These are phyloP conservation scores for Sphenopsis melanotis DNA, from an alignment of 2,797 vertebrate species.

Conservation along the genomic window DNA sequence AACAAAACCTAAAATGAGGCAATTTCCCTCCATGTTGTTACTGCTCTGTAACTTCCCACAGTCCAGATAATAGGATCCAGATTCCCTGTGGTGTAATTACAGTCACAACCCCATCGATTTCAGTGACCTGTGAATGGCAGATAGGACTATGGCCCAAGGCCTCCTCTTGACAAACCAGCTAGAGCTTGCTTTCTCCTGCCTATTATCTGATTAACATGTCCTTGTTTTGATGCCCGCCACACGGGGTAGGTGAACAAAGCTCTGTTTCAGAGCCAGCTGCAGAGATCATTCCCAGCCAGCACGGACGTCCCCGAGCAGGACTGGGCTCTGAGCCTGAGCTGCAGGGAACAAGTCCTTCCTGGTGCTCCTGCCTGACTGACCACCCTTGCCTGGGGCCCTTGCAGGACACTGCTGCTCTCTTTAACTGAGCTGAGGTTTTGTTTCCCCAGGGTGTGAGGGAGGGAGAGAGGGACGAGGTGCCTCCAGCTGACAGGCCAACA, in stretches of 20 bases:
- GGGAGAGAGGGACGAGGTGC: background rate
- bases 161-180: conserved; percentile 16
- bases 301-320: accelerated
- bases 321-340: background rate
- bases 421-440: background rate
- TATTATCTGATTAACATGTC: background rate
- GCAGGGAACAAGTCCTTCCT: background rate
- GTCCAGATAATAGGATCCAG: background rate
- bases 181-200: background rate
- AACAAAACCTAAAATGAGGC: background rate
- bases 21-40: background rate
- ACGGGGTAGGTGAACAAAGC: background rate
- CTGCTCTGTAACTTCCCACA: background rate
- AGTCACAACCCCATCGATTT: conserved; percentile 8
- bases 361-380: accelerated
- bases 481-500: background rate
- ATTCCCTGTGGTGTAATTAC: conserved; percentile 2
- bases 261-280: background rate
- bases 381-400: background rate
- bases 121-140: conserved; percentile 50
- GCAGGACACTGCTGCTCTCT: background rate
- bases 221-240: background rate
- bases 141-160: background rate
- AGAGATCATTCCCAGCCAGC: background rate
- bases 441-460: background rate